phyloP scores from a whole-genome alignment of 23 tunicate genomes.

The Phallusia fumigata region DNA sequence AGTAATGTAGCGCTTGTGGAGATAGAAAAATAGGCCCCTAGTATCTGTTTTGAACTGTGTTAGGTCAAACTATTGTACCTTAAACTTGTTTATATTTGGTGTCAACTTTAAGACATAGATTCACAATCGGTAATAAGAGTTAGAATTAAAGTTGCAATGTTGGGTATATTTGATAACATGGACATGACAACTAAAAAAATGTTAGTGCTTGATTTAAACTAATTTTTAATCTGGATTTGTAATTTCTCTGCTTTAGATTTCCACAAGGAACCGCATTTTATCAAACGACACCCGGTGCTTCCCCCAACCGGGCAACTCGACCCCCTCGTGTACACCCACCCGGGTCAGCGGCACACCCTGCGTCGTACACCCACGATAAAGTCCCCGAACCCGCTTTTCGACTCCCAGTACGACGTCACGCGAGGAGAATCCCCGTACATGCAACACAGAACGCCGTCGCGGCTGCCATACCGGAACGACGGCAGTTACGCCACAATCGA shows the following conservation, averaged over 20 bases:
- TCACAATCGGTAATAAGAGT: too few relatives aligned
- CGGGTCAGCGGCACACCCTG: constrained; percentile 26
- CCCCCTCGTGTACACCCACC: constrained; percentile 9
- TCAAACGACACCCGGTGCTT: neutral
- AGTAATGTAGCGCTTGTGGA: too few relatives aligned
- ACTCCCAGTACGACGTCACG: neutral
- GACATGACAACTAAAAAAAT: too few relatives aligned
- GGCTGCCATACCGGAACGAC: neutral
- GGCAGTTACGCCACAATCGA: neutral
- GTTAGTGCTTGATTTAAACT: too few relatives aligned
- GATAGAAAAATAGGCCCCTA: too few relatives aligned
- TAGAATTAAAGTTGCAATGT: too few relatives aligned
- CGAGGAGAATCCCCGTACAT: neutral
- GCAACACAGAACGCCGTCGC: neutral
- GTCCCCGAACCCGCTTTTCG: constrained; percentile 4
- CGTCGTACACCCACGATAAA: constrained; percentile 9
- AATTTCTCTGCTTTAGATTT: neutral
- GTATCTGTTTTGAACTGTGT: too few relatives aligned
- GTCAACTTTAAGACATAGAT: too few relatives aligned
- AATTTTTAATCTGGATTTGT: too few relatives aligned
- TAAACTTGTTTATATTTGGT: too few relatives aligned
- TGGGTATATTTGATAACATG: too few relatives aligned
- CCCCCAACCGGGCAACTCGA: neutral
- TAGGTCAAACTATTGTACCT: too few relatives aligned
- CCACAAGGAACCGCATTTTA: neutral